Conservation (phyloP, 2,113 vertebrate species). For the Leiothrix lutea region DNA sequence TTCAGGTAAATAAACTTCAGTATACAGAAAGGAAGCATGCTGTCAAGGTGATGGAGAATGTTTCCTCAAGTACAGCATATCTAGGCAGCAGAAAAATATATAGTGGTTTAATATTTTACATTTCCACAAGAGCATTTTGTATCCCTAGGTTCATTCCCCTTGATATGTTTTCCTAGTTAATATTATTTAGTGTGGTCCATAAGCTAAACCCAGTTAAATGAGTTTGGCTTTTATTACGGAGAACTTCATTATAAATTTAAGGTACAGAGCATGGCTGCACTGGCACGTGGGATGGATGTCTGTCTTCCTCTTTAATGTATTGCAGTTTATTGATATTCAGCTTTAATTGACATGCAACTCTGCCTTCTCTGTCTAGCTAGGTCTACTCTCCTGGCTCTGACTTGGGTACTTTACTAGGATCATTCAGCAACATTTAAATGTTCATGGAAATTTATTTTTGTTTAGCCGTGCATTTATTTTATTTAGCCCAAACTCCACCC, state of each 20-base stretch:
- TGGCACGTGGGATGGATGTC: not conserved
- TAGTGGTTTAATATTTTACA: conserved; percentile 31
- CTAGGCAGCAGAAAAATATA: conserved; percentile 52
- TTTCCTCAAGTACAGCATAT: conserved; percentile 51
- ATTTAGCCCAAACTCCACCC: not conserved
- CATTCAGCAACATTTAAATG: not conserved
- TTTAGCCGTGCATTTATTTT: not conserved
- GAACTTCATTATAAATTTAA: not conserved
- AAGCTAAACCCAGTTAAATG: conserved; percentile 18
- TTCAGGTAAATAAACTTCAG: conserved; percentile 77
- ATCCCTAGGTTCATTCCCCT: conserved; percentile 31
- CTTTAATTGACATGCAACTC: not conserved
- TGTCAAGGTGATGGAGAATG: conserved; percentile 73
- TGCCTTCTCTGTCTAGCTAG: not conserved
- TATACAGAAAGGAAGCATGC: conserved; percentile 57
- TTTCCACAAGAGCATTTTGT: conserved; percentile 41
- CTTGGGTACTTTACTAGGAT: not conserved
- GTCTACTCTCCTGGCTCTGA: not conserved
- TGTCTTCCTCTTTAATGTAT: not conserved
- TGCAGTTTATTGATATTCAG: conserved; percentile 13
- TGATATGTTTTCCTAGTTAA: conserved; percentile 24
- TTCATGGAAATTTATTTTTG: not conserved
- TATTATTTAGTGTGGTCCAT: conserved; percentile 22
- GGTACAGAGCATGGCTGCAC: not conserved
- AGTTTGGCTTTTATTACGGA: not conserved